A percentile compares a stretch with the other conserved stretches of the same genome.
Conservation (phyloP, 2,797 vertebrate species). For the Propithecus deckenii region DNA sequence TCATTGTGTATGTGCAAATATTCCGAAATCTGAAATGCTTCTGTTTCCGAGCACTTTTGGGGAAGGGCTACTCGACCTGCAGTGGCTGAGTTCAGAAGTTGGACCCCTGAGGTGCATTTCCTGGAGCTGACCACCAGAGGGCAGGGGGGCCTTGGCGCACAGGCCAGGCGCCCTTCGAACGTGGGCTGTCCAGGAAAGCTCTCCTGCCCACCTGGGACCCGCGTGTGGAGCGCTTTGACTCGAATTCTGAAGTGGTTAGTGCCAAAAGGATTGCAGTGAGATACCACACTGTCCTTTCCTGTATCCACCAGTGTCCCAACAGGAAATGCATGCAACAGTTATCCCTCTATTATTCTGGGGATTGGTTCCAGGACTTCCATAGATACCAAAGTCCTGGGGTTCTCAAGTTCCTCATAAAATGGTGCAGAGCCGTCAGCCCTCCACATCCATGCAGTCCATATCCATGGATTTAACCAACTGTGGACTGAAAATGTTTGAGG, state of each 20-base stretch:
- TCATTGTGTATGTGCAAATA: not conserved
- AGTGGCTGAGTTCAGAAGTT: not conserved
- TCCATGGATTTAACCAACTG: not conserved
- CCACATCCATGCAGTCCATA: not conserved
- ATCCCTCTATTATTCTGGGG: not conserved
- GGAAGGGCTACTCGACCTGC: not conserved
- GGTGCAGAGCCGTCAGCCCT: not conserved
- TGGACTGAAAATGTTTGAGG: not conserved
- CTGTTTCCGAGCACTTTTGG: not conserved
- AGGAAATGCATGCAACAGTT: not conserved
- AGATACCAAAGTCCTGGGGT: not conserved
- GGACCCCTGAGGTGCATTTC: not conserved
- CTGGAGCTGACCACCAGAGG: constrained; percentile 55
- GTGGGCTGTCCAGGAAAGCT: not conserved
- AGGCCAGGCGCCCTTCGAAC: not conserved
- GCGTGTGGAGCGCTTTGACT: not conserved
- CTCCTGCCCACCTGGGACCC: not conserved
- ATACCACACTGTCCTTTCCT: not conserved
- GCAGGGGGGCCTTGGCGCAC: not conserved
- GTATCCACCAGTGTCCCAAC: not conserved
- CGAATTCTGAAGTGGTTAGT: not conserved
- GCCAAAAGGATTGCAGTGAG: not conserved
- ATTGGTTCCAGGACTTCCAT: not conserved
- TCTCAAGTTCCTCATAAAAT: not conserved
- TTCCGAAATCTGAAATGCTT: not conserved